Conservation (phyloP, 2,113 vertebrate genomes). For the Bubo scandiacus region DNA sequence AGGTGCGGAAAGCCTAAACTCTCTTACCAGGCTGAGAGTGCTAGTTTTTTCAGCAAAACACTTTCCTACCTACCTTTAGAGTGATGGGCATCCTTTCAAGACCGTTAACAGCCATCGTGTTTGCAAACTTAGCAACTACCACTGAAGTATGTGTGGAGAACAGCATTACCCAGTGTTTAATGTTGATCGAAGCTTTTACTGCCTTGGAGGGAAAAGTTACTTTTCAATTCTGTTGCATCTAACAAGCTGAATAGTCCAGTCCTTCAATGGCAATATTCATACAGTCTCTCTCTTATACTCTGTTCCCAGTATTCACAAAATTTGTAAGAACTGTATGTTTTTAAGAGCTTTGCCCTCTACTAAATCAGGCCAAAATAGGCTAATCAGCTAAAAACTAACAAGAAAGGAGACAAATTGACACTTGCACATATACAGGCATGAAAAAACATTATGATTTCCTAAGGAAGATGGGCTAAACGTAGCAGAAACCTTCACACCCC, state of each 20-base stretch:
- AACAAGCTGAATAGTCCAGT: neutral
- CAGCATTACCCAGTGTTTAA: neutral
- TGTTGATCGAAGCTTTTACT: neutral
- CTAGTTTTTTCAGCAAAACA: neutral
- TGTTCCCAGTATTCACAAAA: neutral
- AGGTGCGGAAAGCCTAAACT: neutral
- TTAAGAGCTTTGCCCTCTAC: neutral
- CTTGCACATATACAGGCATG: neutral
- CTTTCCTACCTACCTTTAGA: neutral
- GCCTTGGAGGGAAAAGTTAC: neutral
- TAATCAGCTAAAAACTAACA: neutral
- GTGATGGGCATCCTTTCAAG: neutral
- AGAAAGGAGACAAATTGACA: neutral
- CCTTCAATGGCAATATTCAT: neutral
- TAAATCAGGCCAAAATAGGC: neutral
- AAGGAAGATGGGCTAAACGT: neutral
- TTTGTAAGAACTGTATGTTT: neutral
- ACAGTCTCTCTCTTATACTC: neutral
- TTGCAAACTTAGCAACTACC: neutral
- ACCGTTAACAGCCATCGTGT: neutral
- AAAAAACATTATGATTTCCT: neutral
- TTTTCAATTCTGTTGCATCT: neutral
- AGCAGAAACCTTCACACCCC: neutral
- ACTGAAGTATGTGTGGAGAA: neutral
- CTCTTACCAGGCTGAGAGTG: neutral